A percentile compares a stretch with the other conserved stretches of the same genome.
These are phyloP conservation scores for Vicugna pacos DNA, from an alignment of 2,113 vertebrate species.

Conservation along the genomic window DNA sequence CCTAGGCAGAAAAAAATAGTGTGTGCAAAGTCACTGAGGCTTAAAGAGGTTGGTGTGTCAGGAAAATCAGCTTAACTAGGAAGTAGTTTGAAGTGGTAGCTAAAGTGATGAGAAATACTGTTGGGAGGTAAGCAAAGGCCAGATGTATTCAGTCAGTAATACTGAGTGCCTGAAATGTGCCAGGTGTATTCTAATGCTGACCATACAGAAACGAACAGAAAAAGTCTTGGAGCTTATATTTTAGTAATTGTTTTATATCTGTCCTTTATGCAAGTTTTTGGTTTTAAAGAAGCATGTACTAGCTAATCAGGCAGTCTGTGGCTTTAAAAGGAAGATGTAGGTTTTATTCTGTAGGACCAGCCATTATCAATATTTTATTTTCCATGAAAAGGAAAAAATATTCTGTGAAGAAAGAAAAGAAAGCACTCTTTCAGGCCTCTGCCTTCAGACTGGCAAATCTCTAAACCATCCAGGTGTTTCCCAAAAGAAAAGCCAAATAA, in stretches of 20 bases:
- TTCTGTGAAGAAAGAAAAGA: conserved; percentile 48
- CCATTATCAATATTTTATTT: conserved; percentile 67
- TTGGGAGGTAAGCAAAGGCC: conserved; percentile 28
- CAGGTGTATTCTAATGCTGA: not conserved
- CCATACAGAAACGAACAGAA: conserved; percentile 12
- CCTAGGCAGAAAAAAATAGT: not conserved
- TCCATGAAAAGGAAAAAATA: conserved; percentile 57
- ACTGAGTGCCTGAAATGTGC: not conserved
- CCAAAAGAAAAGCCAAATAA: conserved; percentile 26
- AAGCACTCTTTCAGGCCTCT: conserved; percentile 1
- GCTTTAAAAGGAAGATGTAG: conserved; percentile 11
- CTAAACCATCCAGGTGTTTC: conserved; percentile 46
- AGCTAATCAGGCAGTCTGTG: conserved; percentile 31
- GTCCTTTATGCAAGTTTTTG: conserved; percentile 7
- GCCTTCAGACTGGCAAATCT: conserved; percentile 8
- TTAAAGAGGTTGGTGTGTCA: not conserved
- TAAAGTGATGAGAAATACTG: not conserved
- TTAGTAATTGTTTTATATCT: conserved; percentile 50
- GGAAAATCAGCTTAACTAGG: not conserved
- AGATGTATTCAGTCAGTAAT: conserved; percentile 48
- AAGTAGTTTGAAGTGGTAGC: conserved; percentile 12
- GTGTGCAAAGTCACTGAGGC: not conserved
- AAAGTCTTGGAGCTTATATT: conserved; percentile 1
- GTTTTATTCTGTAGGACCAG: conserved; percentile 53
- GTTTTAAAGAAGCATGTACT: conserved; percentile 17